Conservation (phyloP, 2,797 vertebrate species). For the Sparidentex hasta region DNA sequence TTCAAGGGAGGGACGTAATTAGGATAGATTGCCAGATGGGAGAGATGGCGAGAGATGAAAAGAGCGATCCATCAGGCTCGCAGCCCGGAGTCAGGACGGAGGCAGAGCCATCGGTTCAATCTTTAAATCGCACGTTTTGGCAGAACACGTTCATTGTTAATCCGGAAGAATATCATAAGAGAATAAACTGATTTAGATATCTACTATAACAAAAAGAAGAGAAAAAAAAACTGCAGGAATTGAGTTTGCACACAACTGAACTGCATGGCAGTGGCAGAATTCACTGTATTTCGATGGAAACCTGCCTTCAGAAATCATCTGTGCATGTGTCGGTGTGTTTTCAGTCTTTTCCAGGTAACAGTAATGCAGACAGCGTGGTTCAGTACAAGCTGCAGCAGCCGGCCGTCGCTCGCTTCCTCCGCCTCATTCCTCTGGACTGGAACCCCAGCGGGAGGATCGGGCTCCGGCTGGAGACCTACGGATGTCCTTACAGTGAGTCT, state of each 20-base stretch:
- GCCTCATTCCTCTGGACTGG: conserved; percentile 93
- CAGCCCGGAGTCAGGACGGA: conserved; percentile 26
- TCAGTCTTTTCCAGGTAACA: conserved; percentile 85
- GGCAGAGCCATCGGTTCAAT: background rate
- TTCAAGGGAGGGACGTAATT: conserved; percentile 58
- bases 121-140: background rate
- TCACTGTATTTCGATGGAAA: background rate
- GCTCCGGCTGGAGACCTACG: conserved; percentile 92
- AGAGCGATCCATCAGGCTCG: conserved; percentile 23
- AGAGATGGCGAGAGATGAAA: conserved; percentile 23
- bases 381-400: conserved; percentile 92
- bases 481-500: conserved; percentile 92
- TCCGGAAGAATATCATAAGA: background rate
- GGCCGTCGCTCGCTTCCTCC: conserved; percentile 90
- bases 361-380: conserved; percentile 95
- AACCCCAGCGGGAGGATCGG: conserved; percentile 93
- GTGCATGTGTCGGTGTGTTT: background rate
- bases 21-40: conserved; percentile 54
- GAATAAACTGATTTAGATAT: background rate
- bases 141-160: background rate
- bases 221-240: background rate
- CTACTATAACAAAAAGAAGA: background rate
- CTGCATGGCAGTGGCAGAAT: background rate
- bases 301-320: background rate
- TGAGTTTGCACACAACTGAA: background rate